Base-by-base conservation (phyloP, 2,888 invertebrate genomes). In the Drosophila ustulata region DNA sequence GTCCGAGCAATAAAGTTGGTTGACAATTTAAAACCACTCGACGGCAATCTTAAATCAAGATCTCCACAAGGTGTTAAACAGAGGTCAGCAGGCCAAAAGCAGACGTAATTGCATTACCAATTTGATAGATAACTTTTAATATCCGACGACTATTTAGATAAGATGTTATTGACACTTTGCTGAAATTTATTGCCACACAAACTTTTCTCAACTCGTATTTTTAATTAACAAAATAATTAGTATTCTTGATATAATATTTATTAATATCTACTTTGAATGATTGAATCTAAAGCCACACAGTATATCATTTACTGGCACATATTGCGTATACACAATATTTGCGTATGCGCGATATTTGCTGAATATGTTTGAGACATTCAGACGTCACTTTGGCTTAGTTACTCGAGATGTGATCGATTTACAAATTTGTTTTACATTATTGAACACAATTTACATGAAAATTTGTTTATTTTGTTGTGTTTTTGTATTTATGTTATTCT, bases 401-500 rank as follows among this genome's bases (percentile, higher is more conserved):
- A 30, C 13, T 37, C 4, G n/a, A 11, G 39, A 39, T 2, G 0
- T 13, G 3, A n/a, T 39, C n/a, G 39, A 13, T n/a, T 25, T 25
- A 30, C 18, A 47, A 47, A 11, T 45, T 3, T 28, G 43, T 8
- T 45, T 55, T 47, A 47, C 46, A 57, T 57, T 23, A 9, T 30
- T 49, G 49, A 58, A 47, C 25, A 57, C 34, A 30, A n/a, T 30
- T 58, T 58, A 58, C 39, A 47, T 57, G 57, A 25, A 23, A 23
- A 25, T n/a, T 52, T 25, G n/a, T 4, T 11, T 32, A 3, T 8
- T 32, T 32, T n/a, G 37, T 39, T 51, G 11, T 47, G 39, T 37
- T 51, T 23, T 52, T 52, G 57, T 56, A 66, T 70, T 47, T 30
- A n/a, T n/a, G n/a, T n/a, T n/a, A 45, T 55, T 43, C 8, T 43